Evolutionary conservation across 2,888 invertebrate species (phyloP), one percentile per base, ranked within the genome.

Genomic region (Nysson spinosus): DNA sequence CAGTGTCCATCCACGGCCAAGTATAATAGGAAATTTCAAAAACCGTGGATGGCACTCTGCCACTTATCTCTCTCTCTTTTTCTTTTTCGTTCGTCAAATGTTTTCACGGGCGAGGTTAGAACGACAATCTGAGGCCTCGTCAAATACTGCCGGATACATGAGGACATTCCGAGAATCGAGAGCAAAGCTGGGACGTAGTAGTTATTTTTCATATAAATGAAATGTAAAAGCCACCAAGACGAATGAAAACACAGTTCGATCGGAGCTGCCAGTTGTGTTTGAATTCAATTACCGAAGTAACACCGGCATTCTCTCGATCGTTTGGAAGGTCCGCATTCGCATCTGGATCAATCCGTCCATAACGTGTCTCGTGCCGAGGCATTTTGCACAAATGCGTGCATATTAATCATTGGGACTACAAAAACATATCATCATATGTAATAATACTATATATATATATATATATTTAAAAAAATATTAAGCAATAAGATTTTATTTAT

Each of bases 331-430:
- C 78, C 76, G 55, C 67, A n/a, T 61, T 73, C 69, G 79, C 75
- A 80, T 84, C 85, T 81, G 82, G 85, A 79, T 78, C 61, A 81
- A 81, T 81, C 80, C 80, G 80, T 81, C 77, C 75, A 83, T 80
- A 79, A 78, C 72, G 73, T 78, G 81, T 75, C 83, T 81, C 82
- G 61, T 47, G 69, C 61, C 61, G 72, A 83, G 80, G 64, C 83
- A 82, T 83, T n/a, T 76, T 83, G 86, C 86, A 86, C 86, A 83
- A 84, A 78, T 50, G 68, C 69, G 87, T 87, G 87, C 87, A 85
- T 85, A 86, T 86, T 87, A 86, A 86, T 86, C 86, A 87, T 87
- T 85, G 87, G 87, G 87, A 87, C 87, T 87, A 87, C 86, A 87
- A 87, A 84, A 87, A 86, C 87, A 87, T 87, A 87, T 87, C 86